Base-by-base conservation (phyloP, 1,140 invertebrate genomes). In the Aphelenchoides fujianensis region DNA sequence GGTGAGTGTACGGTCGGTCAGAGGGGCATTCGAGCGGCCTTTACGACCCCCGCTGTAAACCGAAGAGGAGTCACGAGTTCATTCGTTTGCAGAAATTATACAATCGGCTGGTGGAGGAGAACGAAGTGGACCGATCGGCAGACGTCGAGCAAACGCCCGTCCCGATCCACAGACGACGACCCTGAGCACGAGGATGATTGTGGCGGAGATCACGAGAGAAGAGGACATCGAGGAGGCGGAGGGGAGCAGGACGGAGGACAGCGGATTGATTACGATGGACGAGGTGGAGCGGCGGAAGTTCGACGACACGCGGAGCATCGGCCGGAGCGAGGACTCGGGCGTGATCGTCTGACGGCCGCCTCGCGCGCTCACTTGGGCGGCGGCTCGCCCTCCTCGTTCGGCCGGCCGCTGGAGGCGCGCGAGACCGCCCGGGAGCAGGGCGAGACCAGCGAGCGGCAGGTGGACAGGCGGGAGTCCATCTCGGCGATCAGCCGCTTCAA, bases 371-470 rank as follows among this genome's bases (percentile, higher is more conserved):
- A 23, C 7, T 1, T 66, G 28, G 27, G 54, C 30, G 72, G 23
- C 55, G 28, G 31, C 27, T 12, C 7, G 34, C 52, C 30, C n/a
- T 62, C 36, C 28, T 3, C 27, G 28, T 70, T 68, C 0, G 5
- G 37, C 12, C 12, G 19, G 3, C 19, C 31, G 34, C n/a, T 72
- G 2, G 3, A 32, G 27, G 52, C n/a, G 23, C 30, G 31, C 52
- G 76, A 79, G 28, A 61, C 63, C 27, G 48, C 48, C 12, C 77
- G 61, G 30, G 76, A 79, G 53, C 75, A 77, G 16, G 76, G 55
- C 2, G 79, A 72, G 1, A 82, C 80, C 5, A 82, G 32, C 1
- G 77, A 68, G 5, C 80, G 61, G 52, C 80, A 82, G 31, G 79
- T 75, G 19, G 64, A 23, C 23, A 80, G 63, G 48, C 80, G 41